Base-by-base conservation (phyloP, 2,113 vertebrate species). In the Cariama cristata region DNA sequence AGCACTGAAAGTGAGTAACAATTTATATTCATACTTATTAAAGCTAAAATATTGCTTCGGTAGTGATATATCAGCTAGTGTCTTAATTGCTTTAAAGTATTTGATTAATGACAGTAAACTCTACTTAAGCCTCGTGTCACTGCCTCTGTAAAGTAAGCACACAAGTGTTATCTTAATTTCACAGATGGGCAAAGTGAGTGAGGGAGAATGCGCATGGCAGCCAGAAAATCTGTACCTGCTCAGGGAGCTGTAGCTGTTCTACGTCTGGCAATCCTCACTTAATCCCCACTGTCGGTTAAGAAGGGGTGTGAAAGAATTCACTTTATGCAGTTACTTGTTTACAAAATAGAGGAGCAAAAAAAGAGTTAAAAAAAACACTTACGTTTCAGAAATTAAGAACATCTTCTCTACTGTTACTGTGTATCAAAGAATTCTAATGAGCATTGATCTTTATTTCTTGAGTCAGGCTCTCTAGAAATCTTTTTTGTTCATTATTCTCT, bases 131-230 rank as follows among this genome's bases (percentile, higher is more conserved):
- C 32, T 96, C 55, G 66, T 17, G 18, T 90, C 33, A 18, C 59
- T 74, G 40, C 50, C 32, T 92, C 42, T 86, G 44, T 94, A 86
- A 86, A 66, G 52, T 53, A 83, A 63, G 32, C 47, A 22, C 45
- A 35, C 14, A 77, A 88, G 63, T 94, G 71, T 82, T 97, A 83
- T 74, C 85, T 95, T 56, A 69, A 74, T 95, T 95, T 97, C 88
- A 94, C 85, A 96, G 75, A 47, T 88, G 88, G 63, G 38, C 71
- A 86, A 81, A 89, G 19, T 81, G 66, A 72, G 69, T 9, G 72
- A 80, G 56, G 16, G 50, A 50, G 35, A 79, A 55, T 80, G 82
- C 83, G 67, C 50, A 77, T 86, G 85, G 71, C 68, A 92, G 75
- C 59, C 47, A 67, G 83, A 83, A 88, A 95, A 75, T 63, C 64